Base-by-base conservation (phyloP, 2,113 vertebrate species). In the Chaetodon auriga region DNA sequence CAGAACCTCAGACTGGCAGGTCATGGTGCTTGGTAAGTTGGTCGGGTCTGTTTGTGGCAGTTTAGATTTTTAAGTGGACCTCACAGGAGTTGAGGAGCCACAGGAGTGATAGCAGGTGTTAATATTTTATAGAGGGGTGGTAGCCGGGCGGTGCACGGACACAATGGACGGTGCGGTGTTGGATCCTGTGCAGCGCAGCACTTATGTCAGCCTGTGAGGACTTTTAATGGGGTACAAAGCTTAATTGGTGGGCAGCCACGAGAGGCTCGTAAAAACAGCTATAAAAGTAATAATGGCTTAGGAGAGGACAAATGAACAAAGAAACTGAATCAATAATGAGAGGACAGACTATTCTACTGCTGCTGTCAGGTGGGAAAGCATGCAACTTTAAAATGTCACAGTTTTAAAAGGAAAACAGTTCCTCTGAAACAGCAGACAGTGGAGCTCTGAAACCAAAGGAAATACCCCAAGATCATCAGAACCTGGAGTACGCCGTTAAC, bases 211-310 rank as follows among this genome's bases (percentile, higher is more conserved):
- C 49, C 46, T 61, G 61, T 49, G 57, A 80, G 57, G 72, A 78
- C 68, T 84, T 90, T 90, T 91, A 92, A 93, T 91, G 85, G 69
- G 78, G 74, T 88, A 70, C 86, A 91, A 62, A 81, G 82, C 87
- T 82, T 91, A 92, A 92, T 91, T 91, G 89, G 88, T 89, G 80
- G 86, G 86, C 79, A 82, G 89, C 90, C 81, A 75, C 63, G 58
- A 82, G 86, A 80, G 91, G 77, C 72, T 87, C 77, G 9, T 91
- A 93, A 93, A 92, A 93, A 90, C 57, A 82, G 85, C 91, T 76
- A 85, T 95, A 90, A 95, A 93, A 90, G 91, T 87, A 86, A 90
- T 90, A 93, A 94, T 90, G 81, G 84, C 80, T 73, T 53, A 74
- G 70, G 80, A 78, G 84, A 92, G 86, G 88, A 92, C 81, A 75